phyloP scores from a whole-genome alignment of 2,888 invertebrate genomes.

The Xestoiulus laeticollis region DNA sequence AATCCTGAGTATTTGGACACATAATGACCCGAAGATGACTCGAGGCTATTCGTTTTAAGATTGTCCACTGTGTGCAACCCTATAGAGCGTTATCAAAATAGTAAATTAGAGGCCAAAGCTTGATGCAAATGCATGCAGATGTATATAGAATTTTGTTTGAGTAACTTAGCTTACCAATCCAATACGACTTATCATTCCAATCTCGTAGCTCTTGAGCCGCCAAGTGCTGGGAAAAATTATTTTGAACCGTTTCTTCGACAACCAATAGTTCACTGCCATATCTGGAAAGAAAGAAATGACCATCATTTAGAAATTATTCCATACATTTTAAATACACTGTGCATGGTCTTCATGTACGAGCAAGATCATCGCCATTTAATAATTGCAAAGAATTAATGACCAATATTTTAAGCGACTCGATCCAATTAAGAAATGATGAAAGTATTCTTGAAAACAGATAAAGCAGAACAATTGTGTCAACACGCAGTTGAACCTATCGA shows the following conservation, averaged over 20 bases:
- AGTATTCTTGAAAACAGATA: not conserved
- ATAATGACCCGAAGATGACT: conserved; percentile 88
- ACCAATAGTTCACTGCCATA: conserved; percentile 95
- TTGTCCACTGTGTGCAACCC: conserved; percentile 91
- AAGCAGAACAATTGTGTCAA: not conserved
- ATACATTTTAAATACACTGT: too few species aligned
- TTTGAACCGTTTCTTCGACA: conserved; percentile 88
- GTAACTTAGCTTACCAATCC: conserved; percentile 67
- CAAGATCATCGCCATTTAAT: not conserved
- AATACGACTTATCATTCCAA: conserved; percentile 70
- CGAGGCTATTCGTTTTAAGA: conserved; percentile 90
- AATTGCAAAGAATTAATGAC: not conserved
- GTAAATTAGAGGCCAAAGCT: not conserved
- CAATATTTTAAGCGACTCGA: too few species aligned
- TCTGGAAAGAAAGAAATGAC: conserved; percentile 67
- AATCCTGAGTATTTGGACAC: conserved; percentile 93
- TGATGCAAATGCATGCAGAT: not conserved
- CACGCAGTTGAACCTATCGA: not conserved
- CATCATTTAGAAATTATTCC: too few species aligned
- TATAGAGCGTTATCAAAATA: not conserved
- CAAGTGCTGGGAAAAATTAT: conserved; percentile 87
- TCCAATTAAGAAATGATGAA: too few species aligned
- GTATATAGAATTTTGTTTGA: not conserved
- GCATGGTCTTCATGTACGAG: too few species aligned
- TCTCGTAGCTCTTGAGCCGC: conserved; percentile 71